Percentiles rank a stretch among this genome's conserved stretches.
These are phyloP conservation scores for Heliconius eleuchia DNA, from an alignment of 1,140 invertebrate species.

Conservation along the genomic window DNA sequence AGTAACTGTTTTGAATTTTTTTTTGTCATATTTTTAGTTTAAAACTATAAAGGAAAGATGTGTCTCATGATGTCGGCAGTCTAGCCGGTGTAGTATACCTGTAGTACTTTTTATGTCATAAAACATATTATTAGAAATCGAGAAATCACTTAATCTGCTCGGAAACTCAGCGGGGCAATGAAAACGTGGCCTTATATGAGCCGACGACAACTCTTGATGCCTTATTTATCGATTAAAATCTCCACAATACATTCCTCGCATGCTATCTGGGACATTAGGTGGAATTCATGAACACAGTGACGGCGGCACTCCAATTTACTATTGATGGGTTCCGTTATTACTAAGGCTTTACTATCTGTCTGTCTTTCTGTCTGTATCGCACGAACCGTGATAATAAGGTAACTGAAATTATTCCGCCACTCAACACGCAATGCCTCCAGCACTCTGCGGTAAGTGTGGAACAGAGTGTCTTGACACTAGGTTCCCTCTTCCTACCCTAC, in stretches of 20 bases:
- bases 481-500: too few relatives aligned
- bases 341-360: too few relatives aligned
- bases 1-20: too few relatives aligned
- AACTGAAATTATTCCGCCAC: too few relatives aligned
- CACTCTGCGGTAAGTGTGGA: too few relatives aligned
- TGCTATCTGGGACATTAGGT: not conserved
- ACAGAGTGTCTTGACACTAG: too few relatives aligned
- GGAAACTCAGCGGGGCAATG: not conserved
- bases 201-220: not conserved
- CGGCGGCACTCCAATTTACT: not conserved
- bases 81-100: not conserved
- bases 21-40: too few relatives aligned
- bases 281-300: not conserved
- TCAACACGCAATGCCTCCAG: too few relatives aligned
- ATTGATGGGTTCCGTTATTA: not conserved
- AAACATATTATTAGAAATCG: not conserved
- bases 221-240: conserved; percentile 6
- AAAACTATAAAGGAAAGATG: not conserved
- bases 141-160: conserved; percentile 2
- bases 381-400: too few relatives aligned
- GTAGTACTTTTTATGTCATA: not conserved
- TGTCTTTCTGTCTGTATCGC: too few relatives aligned
- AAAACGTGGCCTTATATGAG: conserved; percentile 2
- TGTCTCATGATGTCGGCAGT: not conserved
- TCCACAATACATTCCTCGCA: conserved; percentile 4